Base-by-base conservation (phyloP, 2,113 vertebrate species). In the Dipodomys merriami region DNA sequence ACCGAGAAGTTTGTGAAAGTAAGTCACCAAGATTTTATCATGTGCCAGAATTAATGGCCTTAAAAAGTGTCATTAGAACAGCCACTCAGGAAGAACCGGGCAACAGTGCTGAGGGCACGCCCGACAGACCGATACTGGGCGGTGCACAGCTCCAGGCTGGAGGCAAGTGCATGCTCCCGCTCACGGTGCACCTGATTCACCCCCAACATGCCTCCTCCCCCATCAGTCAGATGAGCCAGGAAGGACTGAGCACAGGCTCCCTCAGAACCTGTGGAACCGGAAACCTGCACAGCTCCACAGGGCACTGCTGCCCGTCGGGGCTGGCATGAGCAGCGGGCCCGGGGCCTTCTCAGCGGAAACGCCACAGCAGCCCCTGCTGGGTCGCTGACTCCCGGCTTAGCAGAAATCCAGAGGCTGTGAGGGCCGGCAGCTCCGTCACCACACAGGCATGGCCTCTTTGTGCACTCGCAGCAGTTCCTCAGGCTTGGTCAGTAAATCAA, bases 261-360 rank as follows among this genome's bases (percentile, higher is more conserved):
- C 95, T 95, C 53, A 74, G 91, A 97, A 97, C 96, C 95, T 95
- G 97, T 96, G 91, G 2, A 91, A 97, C 97, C 62, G 71, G 77
- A 1, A 79, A 71, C 62, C 91, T 73, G 79, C 65, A 18, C 2
- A 60, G 95, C 73, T 69, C 95, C 74, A 93, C 71, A 92, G 82
- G 57, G 79, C 88, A 94, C 60, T 39, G 60, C n/a, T 94, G 82
- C 27, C 89, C 25, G 10, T 44, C 20, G 5, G 69, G 83, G 35
- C 1, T 27, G 88, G 83, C 2, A 2, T 30, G 20, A 73, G 73
- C 30, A 44, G 18, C 60, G 74, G 76, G 18, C 3, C 3, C 72
- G 57, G 53, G 72, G 67, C 80, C 62, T 69, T 67, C n/a, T 23
- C 35, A 8, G 84, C 85, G 86, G 81, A 67, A 64, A 80, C 29